These are phyloP conservation scores for Grallaria varia DNA, from an alignment of 2,113 vertebrate species.

Conservation along the genomic window DNA sequence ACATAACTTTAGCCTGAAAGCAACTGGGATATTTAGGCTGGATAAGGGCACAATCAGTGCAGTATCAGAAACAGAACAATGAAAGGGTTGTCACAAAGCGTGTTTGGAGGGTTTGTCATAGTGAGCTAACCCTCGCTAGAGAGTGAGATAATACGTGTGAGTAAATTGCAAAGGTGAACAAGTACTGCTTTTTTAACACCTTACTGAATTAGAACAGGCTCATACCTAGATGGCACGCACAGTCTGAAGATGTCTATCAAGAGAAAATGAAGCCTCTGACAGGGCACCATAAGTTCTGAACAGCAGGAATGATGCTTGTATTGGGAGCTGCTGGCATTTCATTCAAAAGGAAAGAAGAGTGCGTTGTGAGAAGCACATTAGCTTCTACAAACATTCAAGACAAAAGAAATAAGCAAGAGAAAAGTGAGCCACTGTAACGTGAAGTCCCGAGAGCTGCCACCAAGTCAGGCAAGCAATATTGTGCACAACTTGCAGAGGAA, in stretches of 20 bases:
- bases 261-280: not conserved
- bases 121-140: not conserved
- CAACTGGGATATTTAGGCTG: not conserved
- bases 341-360: not conserved
- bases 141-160: not conserved
- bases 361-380: not conserved
- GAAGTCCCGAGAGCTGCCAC: not conserved
- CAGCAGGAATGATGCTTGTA: not conserved
- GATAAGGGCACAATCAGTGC: not conserved
- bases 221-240: not conserved
- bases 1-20: not conserved
- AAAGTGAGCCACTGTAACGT: not conserved
- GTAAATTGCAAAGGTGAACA: not conserved
- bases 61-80: not conserved
- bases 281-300: not conserved
- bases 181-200: not conserved
- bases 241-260: not conserved
- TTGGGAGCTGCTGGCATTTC: not conserved
- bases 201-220: not conserved
- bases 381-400: not conserved
- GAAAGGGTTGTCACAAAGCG: fast-evolving
- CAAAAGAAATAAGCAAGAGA: not conserved
- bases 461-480: not conserved
- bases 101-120: not conserved
- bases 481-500: not conserved